Evolutionary conservation across 2,888 invertebrate species (phyloP).

Genomic region (Geophilus truncorum): DNA sequence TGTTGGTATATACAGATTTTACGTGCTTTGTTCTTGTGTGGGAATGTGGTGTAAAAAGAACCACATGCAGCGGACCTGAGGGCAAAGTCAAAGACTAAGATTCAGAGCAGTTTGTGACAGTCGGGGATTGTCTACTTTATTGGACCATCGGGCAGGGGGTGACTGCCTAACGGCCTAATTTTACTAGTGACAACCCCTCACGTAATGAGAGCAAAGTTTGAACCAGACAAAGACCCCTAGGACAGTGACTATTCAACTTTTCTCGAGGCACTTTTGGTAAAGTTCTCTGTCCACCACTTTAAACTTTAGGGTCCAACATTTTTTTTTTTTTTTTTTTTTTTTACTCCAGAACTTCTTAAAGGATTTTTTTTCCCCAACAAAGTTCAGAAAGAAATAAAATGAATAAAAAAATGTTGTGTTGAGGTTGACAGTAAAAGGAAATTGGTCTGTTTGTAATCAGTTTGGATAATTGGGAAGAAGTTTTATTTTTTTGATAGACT

Average conservation of each 20-base stretch:
- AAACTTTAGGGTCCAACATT: background rate
- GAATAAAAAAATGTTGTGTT: slow-evolving; percentile 1
- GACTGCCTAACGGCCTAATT: slow-evolving; percentile 20
- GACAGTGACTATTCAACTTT: background rate
- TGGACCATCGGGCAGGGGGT: slow-evolving; percentile 4
- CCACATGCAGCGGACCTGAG: slow-evolving; percentile 27
- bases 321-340: too few relatives aligned
- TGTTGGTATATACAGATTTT: slow-evolving; percentile 25
- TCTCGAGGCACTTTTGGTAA: background rate
- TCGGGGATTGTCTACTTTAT: slow-evolving; percentile 20
- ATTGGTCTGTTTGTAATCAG: slow-evolving; percentile 17
- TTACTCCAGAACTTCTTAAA: background rate
- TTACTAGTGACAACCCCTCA: slow-evolving; percentile 19
- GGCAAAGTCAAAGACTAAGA: slow-evolving; percentile 20
- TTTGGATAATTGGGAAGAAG: background rate
- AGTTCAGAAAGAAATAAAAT: background rate
- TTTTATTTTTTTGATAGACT: slow-evolving; percentile 14
- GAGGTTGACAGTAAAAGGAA: slow-evolving; percentile 3
- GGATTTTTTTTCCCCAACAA: background rate
- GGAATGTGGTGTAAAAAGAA: slow-evolving; percentile 27
- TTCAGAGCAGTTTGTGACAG: slow-evolving; percentile 19
- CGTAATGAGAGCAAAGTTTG: slow-evolving; percentile 6
- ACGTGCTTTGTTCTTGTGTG: slow-evolving; percentile 27
- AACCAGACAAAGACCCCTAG: background rate
- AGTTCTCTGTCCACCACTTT: background rate